Evolutionary conservation across 2,888 invertebrate genomes (phyloP), one percentile per base, ranked within the genome.

Genomic region (Troilus luridus): DNA sequence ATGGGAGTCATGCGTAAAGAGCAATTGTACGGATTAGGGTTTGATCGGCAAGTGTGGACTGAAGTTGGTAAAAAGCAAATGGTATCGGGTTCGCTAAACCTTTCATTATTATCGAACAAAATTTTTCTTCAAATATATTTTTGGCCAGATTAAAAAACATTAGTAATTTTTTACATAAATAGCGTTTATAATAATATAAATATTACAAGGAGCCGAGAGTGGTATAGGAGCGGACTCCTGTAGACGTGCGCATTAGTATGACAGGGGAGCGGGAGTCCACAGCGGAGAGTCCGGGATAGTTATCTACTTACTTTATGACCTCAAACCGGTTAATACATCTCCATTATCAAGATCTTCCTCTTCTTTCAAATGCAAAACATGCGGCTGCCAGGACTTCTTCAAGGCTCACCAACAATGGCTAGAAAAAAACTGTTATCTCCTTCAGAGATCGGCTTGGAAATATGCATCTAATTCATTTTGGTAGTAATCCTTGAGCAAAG

Each of bases 311-410:
- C 88, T 88, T 59, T 62, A 59, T 62, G 89, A 62, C 89, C 62
- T 54, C 89, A 89, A 64, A 89, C 89, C 89, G 89, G 89, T 89
- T 64, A 54, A 64, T 89, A 62, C 64, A 64, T 89, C 62, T 64
- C 89, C 89, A 54, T 89, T 67, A 89, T 89, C 89, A 89, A 89
- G 89, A 89, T 89, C 54, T 60, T 60, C 88, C 54, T 64, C 89
- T 89, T 89, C 85, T 85, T 89, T 89, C 41, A 89, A 67, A 89
- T 89, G 89, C 89, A 89, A 89, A 89, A 89, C 89, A 54, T 67
- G 62, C 64, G 89, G 85, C 85, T 54, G 85, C 85, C 85, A 12
- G n/a, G 54, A 11, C 85, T 1, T 85, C n/a, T 41, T 85, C 85
- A 85, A 85, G 85, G 85, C 56, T 56, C 56, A 56, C 56, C 85